Conservation (phyloP, 2,113 vertebrate genomes). For the Saimiri boliviensis region DNA sequence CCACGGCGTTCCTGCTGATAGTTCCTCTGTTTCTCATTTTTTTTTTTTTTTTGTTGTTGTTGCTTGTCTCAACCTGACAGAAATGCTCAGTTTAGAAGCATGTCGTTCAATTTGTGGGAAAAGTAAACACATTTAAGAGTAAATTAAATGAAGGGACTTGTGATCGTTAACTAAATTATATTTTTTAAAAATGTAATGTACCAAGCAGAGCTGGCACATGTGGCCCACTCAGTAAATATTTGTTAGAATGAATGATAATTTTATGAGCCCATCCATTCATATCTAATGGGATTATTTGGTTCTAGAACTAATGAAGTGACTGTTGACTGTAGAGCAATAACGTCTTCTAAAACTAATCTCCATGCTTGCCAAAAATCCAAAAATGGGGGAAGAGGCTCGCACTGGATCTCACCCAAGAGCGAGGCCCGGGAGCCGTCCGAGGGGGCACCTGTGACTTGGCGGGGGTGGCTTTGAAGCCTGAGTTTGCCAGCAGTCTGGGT, state of each 20-base stretch:
- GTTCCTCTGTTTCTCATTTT: not conserved
- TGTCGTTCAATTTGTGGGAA: not conserved
- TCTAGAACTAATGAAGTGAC: conserved; percentile 31
- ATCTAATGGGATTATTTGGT: not conserved
- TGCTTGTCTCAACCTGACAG: not conserved
- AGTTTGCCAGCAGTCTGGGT: fast-evolving
- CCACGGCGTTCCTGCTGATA: fast-evolving
- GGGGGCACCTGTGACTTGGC: not conserved
- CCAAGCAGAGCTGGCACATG: not conserved
- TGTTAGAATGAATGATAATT: not conserved
- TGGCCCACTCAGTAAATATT: not conserved
- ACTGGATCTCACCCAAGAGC: not conserved
- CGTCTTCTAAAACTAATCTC: not conserved
- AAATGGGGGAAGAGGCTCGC: fast-evolving
- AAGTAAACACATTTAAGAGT: conserved; percentile 64
- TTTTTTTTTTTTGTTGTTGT: fast-evolving
- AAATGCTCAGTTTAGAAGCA: not conserved
- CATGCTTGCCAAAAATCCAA: not conserved
- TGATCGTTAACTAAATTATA: conserved; percentile 45
- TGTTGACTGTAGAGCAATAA: not conserved
- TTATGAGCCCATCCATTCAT: not conserved
- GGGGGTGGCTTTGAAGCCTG: not conserved
- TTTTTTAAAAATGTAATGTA: not conserved
- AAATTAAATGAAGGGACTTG: conserved; percentile 51
- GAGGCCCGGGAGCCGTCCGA: fast-evolving